Evolutionary conservation across 2,113 vertebrate species (phyloP), one percentile per base, ranked within the genome.

Genomic region (Pithys albifrons): DNA sequence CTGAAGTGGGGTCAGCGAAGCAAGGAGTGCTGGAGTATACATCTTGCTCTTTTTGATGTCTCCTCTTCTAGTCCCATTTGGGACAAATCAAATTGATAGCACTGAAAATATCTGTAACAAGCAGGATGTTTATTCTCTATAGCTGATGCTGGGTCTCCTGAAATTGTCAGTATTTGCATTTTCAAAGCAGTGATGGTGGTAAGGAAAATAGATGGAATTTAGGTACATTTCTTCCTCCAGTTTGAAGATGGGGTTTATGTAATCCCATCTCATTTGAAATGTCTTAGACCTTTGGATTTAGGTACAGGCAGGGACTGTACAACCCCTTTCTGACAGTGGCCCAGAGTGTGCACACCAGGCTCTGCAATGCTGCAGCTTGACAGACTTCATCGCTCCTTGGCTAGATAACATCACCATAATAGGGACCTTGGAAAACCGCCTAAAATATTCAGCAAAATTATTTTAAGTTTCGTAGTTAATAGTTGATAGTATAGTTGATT

Each of bases 11-110:
- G 72, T 92, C 92, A 91, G 93, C 3, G 2, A 41, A 93, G 92
- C 85, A 62, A 18, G 88, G 52, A 94, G 86, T 87, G 80, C 89
- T 77, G 89, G 69, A 89, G 94, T 64, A 41, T 86, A 77, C 91
- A 91, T 97, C 95, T 93, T 96, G 88, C 95, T 94, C 93, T 95
- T 96, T 96, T 96, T 95, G 92, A 93, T 95, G 89, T 95, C 69
- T 94, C 61, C n/a, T 91, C 90, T 88, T 95, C 76, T 87, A 76
- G 65, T 49, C 49, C 49, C 91, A n/a, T 92, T 96, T 89, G 88
- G 83, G 86, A 87, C 62, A 94, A 93, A 96, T 93, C 86, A 92
- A 85, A 92, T 35, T 82, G 91, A 93, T 73, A 95, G 88, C 73
- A 81, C 41, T 82, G 96, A 91, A 96, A 95, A 66, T 67, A 85